Percentiles rank a stretch among this genome's conserved stretches.
These are phyloP conservation scores for Iguana delicatissima DNA, from an alignment of 2,797 vertebrate genomes.

Conservation along the genomic window DNA sequence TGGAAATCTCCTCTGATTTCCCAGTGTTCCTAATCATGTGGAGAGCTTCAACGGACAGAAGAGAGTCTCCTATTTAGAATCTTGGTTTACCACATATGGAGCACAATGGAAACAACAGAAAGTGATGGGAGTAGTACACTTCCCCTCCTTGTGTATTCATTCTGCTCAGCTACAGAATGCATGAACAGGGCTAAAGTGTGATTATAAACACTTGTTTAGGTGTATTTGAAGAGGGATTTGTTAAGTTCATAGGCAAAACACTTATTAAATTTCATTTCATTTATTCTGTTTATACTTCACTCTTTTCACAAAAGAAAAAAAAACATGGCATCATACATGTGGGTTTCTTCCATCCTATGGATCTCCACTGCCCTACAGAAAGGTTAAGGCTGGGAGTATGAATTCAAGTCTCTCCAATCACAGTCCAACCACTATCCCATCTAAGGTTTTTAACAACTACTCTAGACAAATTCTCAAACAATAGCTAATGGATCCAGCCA, in stretches of 20 bases:
- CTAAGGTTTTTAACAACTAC: not conserved
- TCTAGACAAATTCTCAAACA: not conserved
- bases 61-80: too few species aligned
- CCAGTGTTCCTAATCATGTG: too few species aligned
- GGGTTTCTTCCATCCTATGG: too few species aligned
- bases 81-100: too few species aligned
- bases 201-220: not conserved
- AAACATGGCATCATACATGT: not conserved
- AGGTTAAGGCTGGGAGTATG: not conserved
- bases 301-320: not conserved
- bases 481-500: not conserved
- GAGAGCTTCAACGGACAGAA: too few species aligned
- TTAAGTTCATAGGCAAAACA: not conserved
- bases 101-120: not conserved
- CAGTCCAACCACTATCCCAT: not conserved
- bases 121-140: not conserved
- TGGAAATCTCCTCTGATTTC: not conserved
- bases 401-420: not conserved
- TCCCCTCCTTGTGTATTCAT: not conserved
- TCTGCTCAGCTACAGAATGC: not conserved
- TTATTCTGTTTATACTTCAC: not conserved
- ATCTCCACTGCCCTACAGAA: not conserved
- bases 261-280: not conserved
- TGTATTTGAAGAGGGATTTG: not conserved
- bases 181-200: not conserved